Base-by-base conservation (phyloP, 2,888 invertebrate species). In the Auanema freiburgensis region DNA sequence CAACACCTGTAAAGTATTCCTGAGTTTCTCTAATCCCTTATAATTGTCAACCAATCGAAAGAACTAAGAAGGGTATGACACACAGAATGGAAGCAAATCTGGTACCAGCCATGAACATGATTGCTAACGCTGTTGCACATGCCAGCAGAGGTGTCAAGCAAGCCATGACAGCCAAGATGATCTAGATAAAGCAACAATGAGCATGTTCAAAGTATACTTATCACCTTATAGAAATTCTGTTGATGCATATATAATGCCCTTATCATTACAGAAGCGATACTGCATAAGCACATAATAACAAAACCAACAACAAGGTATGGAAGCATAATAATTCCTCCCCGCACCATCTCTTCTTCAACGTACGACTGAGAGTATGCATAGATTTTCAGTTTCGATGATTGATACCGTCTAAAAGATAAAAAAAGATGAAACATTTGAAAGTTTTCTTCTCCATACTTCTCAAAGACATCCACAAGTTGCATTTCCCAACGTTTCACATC, bases 311-410 rank as follows among this genome's bases (percentile, higher is more conserved):
- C 71, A n/a, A 71, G 57, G 24, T 70, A 71, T 2, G 74, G 71
- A 8, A 74, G 60, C 70, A 74, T 69, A 25, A 68, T 72, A 25
- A 66, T 66, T 21, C 68, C 70, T 16, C 73, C 73, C 43, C 80
- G 65, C 44, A 80, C 79, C 80, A 80, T 80, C 63, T 80, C 80
- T 51, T 80, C 77, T 55, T 80, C 80, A 1, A 80, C 74, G 57
- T 75, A 79, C 10, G 80, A 73, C 42, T 76, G 76, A 5, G 78
- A 76, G 42, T 77, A 69, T 21, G 75, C 71, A 57, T 72, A 79
- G 44, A 78, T 59, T 33, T 74, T 65, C 14, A 80, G 59, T 1
- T 67, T 65, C 21, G 80, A 63, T 16, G 70, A 69, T 43, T 74
- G 67, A 69, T 78, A 78, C 8, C 71, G 41, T 49, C 77, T 77